Base-by-base conservation (phyloP, 2,888 invertebrate species). In the Biston stratarius region DNA sequence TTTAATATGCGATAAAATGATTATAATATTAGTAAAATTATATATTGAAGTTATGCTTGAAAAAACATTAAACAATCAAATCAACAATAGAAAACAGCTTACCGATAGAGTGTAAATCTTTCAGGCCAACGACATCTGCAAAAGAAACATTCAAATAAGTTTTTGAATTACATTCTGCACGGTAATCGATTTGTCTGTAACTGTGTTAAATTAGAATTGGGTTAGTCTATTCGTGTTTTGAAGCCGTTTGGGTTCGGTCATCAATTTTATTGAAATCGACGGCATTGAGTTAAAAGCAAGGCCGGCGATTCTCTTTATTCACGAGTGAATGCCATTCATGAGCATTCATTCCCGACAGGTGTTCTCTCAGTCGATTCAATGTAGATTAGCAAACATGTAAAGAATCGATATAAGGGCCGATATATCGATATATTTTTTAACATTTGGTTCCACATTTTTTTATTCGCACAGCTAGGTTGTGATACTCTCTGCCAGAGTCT, bases 231-330 rank as follows among this genome's bases (percentile, higher is more conserved):
- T 69, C 70, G 69, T 70, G 72, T 49, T 53, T 71, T 71, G 70
- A 68, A 74, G 66, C 63, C 71, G 74, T 77, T 68, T 75, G 52
- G 58, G 72, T 75, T 73, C 72, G 70, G 72, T 72, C 77, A 75
- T 76, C 76, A 74, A 59, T 53, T 59, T 47, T 36, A 74, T 77
- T 70, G 73, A 72, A 73, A 57, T 51, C 45, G 65, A 69, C 77
- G 79, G 77, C 78, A 75, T 76, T 79, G 78, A 74, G 70, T 78
- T 74, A 76, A 77, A 74, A 70, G 73, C 79, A 79, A 80, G 79
- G 79, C 74, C 78, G 67, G 40, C 38, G 58, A 64, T 47, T 56
- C 57, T 67, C 64, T 56, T 36, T 64, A 42, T 51, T 42, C 65
- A 53, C 61, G 24, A 42, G 42, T 55, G 64, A 65, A 69, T 64